Evolutionary conservation across 2,113 vertebrate genomes (phyloP).

Genomic region (Heterotis niloticus): DNA sequence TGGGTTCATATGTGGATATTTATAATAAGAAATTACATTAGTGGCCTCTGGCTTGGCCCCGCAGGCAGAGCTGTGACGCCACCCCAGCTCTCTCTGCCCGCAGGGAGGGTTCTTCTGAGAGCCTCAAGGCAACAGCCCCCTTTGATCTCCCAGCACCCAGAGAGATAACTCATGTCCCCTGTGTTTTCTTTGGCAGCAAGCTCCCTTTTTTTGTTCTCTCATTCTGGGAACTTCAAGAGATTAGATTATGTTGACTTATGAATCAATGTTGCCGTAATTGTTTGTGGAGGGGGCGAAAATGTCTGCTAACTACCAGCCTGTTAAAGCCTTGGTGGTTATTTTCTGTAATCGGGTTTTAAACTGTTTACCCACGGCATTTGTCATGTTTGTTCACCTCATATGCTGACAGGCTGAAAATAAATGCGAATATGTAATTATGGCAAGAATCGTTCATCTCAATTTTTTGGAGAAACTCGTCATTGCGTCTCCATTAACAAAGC

Average conservation of each 20-base stretch:
- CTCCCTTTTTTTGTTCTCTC: background rate
- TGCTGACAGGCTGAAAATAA: slow-evolving; percentile 25
- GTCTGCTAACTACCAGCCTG: slow-evolving; percentile 14
- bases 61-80: background rate
- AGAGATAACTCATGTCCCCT: slow-evolving; percentile 36
- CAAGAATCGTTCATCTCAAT: slow-evolving; percentile 23
- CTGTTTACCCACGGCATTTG: slow-evolving; percentile 29
- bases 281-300: slow-evolving; percentile 16
- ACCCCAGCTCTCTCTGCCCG: background rate
- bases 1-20: background rate
- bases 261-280: slow-evolving; percentile 35
- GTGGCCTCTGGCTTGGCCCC: background rate
- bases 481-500: background rate
- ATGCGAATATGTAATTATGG: slow-evolving; percentile 23
- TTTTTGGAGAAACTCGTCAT: slow-evolving; percentile 17
- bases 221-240: slow-evolving; percentile 29
- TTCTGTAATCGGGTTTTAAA: slow-evolving; percentile 29
- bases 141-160: slow-evolving; percentile 36
- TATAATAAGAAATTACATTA: slow-evolving; percentile 13
- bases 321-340: slow-evolving; percentile 26
- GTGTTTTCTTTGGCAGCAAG: slow-evolving; percentile 35
- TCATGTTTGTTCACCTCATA: slow-evolving; percentile 30
- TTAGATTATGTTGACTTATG: slow-evolving; percentile 39
- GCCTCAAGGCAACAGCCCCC: slow-evolving; percentile 9
- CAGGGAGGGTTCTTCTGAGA: slow-evolving; percentile 13